phyloP scores from a whole-genome alignment of 2,797 vertebrate genomes.

The Manis pentadactyla region DNA sequence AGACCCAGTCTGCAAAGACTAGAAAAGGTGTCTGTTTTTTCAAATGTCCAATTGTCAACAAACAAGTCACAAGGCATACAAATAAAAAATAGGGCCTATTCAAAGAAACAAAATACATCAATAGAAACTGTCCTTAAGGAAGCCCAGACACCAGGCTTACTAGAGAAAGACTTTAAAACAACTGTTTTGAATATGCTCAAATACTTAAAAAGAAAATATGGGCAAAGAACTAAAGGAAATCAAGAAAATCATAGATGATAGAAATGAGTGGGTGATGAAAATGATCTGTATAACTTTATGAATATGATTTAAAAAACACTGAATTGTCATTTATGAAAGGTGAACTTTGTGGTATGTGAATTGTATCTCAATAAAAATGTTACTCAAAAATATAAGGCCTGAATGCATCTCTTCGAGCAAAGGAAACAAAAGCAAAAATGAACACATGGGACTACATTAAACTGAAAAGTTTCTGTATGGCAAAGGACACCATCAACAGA shows the following conservation, averaged over 20 bases:
- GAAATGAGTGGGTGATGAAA: background rate
- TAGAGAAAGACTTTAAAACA: too few relatives aligned
- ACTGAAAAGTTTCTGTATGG: background rate
- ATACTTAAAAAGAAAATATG: too few relatives aligned
- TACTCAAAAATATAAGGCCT: background rate
- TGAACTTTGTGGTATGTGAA: background rate
- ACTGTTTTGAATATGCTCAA: too few relatives aligned
- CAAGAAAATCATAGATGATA: too few relatives aligned
- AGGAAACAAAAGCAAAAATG: background rate
- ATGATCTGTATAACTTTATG: background rate
- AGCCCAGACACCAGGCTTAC: too few relatives aligned
- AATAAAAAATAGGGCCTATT: too few relatives aligned
- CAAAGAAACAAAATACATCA: too few relatives aligned
- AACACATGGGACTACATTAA: background rate
- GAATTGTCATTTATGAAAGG: background rate
- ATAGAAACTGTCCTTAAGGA: too few relatives aligned
- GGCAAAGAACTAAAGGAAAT: too few relatives aligned
- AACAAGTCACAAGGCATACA: too few relatives aligned
- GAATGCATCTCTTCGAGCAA: background rate
- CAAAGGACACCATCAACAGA: background rate
- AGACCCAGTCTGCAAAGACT: background rate
- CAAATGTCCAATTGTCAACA: too few relatives aligned
- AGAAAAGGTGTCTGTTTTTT: background rate
- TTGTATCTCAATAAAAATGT: background rate
- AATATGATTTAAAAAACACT: background rate